Conservation (phyloP, 2,888 invertebrate genomes). For the Perithous albicinctus region DNA sequence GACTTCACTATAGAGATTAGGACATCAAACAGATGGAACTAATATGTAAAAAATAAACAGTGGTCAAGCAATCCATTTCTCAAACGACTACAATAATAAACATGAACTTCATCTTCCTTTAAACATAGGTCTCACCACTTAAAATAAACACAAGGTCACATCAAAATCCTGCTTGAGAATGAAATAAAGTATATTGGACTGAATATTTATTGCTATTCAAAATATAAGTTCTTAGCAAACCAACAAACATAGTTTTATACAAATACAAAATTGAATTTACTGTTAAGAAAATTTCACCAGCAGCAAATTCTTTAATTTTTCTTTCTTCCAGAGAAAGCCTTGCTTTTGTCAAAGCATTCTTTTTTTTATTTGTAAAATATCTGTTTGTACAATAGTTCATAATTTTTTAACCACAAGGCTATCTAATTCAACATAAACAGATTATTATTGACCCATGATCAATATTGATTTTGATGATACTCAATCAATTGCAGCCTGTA, state of each 20-base stretch:
- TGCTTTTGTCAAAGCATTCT: too few species aligned
- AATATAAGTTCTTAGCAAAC: not conserved
- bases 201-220: not conserved
- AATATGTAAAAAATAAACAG: not conserved
- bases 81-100: not conserved
- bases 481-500: too few species aligned
- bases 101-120: not conserved
- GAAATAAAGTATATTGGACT: not conserved
- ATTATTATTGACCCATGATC: too few species aligned
- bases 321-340: too few species aligned
- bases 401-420: too few species aligned
- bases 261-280: not conserved
- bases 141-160: slow-evolving; percentile 29
- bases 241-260: not conserved
- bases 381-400: too few species aligned
- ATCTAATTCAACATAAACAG: too few species aligned
- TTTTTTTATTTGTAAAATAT: too few species aligned
- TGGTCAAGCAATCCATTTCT: slow-evolving; percentile 1
- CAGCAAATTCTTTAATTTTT: too few species aligned
- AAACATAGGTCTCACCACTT: not conserved
- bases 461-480: too few species aligned
- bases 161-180: slow-evolving; percentile 21
- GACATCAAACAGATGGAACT: slow-evolving; percentile 1
- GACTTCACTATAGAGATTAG: not conserved
- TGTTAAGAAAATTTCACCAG: too few species aligned